phyloP scores from a whole-genome alignment of 64 coral and sea anemone genomes.

The Catalaphyllia jardinei region DNA sequence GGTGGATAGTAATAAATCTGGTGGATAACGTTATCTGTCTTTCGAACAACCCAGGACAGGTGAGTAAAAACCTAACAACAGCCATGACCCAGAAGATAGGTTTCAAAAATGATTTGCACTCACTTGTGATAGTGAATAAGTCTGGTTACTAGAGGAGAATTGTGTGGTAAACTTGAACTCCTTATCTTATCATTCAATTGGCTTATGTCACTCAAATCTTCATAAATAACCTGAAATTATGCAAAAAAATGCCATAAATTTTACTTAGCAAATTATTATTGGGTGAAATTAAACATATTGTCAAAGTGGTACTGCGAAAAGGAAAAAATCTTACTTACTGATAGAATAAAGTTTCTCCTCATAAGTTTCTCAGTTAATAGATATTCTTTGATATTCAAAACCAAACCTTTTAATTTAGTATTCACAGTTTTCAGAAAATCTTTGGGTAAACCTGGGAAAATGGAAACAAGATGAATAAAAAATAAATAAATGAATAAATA shows the following conservation, averaged over 20 bases:
- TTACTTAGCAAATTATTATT: not conserved
- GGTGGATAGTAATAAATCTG: too few species aligned
- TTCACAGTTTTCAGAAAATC: slow-evolving; percentile 88
- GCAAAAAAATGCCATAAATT: not conserved
- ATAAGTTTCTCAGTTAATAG: slow-evolving; percentile 81
- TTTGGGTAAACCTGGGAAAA: slow-evolving; percentile 58
- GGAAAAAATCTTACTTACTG: slow-evolving; percentile 42
- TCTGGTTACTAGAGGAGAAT: slow-evolving; percentile 75
- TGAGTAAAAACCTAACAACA: too few species aligned
- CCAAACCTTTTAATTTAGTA: slow-evolving; percentile 87
- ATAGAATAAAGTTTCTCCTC: slow-evolving; percentile 95
- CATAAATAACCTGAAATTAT: slow-evolving; percentile 90
- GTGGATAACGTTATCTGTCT: too few species aligned
- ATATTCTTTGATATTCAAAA: slow-evolving; percentile 98
- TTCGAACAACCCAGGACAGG: too few species aligned
- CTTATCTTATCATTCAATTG: slow-evolving; percentile 91
- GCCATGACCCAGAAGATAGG: too few species aligned
- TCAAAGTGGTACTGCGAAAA: too few species aligned
- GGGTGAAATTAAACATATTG: too few species aligned
- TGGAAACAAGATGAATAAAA: not conserved
- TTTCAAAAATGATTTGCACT: slow-evolving; percentile 27
- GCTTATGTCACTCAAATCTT: slow-evolving; percentile 94
- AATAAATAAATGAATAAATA: too few species aligned
- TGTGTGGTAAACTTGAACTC: slow-evolving; percentile 59
- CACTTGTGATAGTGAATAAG: slow-evolving; percentile 97